Evolutionary conservation across 2,797 vertebrate species (phyloP), one percentile per base, ranked within the genome.

Genomic region (Lepus townsendii): DNA sequence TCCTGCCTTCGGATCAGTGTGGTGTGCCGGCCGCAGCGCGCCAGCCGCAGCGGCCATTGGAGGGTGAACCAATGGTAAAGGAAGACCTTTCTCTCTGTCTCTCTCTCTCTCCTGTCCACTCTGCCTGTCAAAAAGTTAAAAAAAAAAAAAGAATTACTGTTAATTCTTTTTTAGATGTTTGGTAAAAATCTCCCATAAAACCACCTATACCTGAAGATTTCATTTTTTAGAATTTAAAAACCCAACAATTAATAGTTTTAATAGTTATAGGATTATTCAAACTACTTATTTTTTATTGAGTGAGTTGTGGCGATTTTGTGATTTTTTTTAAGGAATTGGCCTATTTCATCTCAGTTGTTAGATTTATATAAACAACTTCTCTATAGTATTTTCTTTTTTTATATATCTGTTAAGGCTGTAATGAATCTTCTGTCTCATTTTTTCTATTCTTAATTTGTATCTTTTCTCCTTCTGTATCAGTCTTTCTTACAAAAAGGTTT

Each of bases 241-340:
- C 54, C 32, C 42, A 57, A 42, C 57, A 76, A 76, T 76, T 42
- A 66, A 83, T 66, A 75, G 73, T 47, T 32, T 76, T 76, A 84
- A 57, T 26, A 42, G 71, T 68, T 76, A 47, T 47, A 91, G 32
- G n/a, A 91, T 68, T 83, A 26, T 90, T 50, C 35, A 93, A 68
- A 76, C 68, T 76, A 35, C 13, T 50, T 83, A 38, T 52, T 66
- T 76, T 68, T 47, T 52, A 16, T 26, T 50, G 52, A 14, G 30
- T 77, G 38, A 42, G 42, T 52, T 93, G 47, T 63, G 38, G n/a
- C 54, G 24, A 17, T 73, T 73, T 20, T 26, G 54, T 57, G 54
- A 57, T 30, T 27, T 72, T 77, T 72, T 88, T 82, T 32, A 38
- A 22, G 35, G 30, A 82, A 71, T 38, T 65, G 32, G 16, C 16